Evolutionary conservation across 1,140 invertebrate genomes (phyloP).

Genomic region (Lepidotrigona ventralis): DNA sequence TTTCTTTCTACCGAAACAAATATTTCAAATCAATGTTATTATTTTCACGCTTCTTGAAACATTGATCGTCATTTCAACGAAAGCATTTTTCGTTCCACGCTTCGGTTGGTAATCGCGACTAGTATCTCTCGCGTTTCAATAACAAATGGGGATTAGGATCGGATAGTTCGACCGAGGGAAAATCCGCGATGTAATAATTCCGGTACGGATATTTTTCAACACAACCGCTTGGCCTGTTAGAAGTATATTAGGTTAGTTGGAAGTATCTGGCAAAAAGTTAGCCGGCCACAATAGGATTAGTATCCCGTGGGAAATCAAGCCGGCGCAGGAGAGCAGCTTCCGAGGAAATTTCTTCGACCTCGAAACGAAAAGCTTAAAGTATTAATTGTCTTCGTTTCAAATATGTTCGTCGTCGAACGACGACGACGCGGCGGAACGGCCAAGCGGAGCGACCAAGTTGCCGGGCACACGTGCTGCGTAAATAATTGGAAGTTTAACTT

Average conservation of each 20-base stretch:
- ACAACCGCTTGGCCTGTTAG: not conserved
- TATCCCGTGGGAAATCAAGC: slow-evolving; percentile 76
- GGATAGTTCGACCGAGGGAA: not conserved
- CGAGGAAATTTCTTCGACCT: slow-evolving; percentile 68
- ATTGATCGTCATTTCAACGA: not conserved
- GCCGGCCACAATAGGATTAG: slow-evolving; percentile 74
- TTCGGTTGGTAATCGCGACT: too few species aligned
- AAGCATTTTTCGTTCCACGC: not conserved
- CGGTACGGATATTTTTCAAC: slow-evolving; percentile 27
- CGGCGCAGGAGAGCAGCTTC: slow-evolving; percentile 56
- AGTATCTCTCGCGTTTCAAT: not conserved
- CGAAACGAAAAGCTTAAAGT: slow-evolving; percentile 72
- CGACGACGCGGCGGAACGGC: not conserved
- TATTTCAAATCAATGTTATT: not conserved
- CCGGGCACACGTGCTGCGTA: slow-evolving; percentile 12
- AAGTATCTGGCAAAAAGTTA: slow-evolving; percentile 71
- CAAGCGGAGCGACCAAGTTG: not conserved
- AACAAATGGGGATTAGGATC: not conserved
- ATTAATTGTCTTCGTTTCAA: slow-evolving; percentile 71
- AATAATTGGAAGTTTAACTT: slow-evolving; percentile 40
- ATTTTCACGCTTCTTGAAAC: not conserved
- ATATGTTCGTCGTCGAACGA: slow-evolving; percentile 15
- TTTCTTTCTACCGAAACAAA: too few species aligned
- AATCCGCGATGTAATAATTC: not conserved
- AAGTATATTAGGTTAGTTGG: slow-evolving; percentile 44